Conservation (phyloP, 2,888 invertebrate species). For the Iphiclides podalirius region DNA sequence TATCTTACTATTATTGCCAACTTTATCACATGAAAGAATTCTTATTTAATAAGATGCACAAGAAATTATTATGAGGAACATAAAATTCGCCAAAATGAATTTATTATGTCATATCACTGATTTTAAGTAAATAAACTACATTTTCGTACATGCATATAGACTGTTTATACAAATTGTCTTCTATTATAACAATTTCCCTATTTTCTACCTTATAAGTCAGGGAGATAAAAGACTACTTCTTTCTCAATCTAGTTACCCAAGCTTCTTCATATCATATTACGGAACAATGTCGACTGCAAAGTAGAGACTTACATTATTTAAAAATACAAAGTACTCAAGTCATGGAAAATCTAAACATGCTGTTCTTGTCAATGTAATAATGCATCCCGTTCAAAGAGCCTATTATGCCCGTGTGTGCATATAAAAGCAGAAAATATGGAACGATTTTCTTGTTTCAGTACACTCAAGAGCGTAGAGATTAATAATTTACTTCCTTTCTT, state of each 20-base stretch:
- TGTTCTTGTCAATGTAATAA: conserved; percentile 34
- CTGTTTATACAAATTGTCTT: too few species aligned
- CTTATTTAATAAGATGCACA: too few species aligned
- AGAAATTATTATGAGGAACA: too few species aligned
- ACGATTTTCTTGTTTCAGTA: conserved; percentile 32
- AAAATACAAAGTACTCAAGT: conserved; percentile 26
- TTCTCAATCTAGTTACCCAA: background rate
- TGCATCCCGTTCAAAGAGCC: conserved; percentile 32
- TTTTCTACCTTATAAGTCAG: background rate
- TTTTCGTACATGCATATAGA: too few species aligned
- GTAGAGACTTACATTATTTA: conserved; percentile 2
- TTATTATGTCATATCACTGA: too few species aligned
- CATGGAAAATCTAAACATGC: conserved; percentile 50
- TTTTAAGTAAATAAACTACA: too few species aligned
- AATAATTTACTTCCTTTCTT: conserved; percentile 10
- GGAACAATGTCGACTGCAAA: conserved; percentile 2
- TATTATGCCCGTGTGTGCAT: conserved; percentile 38
- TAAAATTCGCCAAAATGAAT: too few species aligned
- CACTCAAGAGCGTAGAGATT: background rate
- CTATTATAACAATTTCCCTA: too few species aligned
- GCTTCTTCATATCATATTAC: conserved; percentile 5
- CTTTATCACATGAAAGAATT: too few species aligned
- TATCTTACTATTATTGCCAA: too few species aligned
- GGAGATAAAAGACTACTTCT: background rate
- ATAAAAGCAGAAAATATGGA: conserved; percentile 40